phyloP scores from a whole-genome alignment of 2,888 invertebrate species.

The Dryobotodes eremita region DNA sequence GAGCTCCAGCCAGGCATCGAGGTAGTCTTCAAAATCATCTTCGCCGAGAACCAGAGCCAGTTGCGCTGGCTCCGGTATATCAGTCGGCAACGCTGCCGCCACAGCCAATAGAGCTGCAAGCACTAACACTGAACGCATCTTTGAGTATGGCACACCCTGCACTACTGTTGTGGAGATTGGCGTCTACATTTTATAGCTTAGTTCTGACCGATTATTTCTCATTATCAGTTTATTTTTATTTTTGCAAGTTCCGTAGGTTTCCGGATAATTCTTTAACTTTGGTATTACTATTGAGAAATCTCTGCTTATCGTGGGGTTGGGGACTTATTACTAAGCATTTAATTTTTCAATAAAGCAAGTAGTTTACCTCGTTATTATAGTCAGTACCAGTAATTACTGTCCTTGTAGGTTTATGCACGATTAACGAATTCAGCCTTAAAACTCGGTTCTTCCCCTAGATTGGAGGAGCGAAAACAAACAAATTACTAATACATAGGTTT shows the following conservation, averaged over 20 bases:
- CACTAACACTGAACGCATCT: slow-evolving; percentile 66
- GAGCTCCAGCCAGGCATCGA: slow-evolving; percentile 83
- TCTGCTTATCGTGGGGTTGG: background rate
- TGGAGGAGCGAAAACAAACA: background rate
- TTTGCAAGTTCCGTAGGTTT: slow-evolving; percentile 38
- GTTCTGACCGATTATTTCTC: slow-evolving; percentile 27
- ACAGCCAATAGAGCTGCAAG: slow-evolving; percentile 70
- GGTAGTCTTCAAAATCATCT: slow-evolving; percentile 88
- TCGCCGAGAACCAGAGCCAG: slow-evolving; percentile 83
- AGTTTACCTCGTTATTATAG: background rate
- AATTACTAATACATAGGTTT: background rate
- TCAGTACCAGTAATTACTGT: background rate
- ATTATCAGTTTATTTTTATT: slow-evolving; percentile 25
- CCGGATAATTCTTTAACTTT: background rate
- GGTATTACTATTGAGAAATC: background rate
- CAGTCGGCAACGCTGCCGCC: slow-evolving; percentile 70
- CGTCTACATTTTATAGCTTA: slow-evolving; percentile 51
- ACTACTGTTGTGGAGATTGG: slow-evolving; percentile 32
- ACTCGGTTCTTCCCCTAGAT: background rate
- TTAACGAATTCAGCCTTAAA: background rate
- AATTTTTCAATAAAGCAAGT: background rate
- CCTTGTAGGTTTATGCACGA: background rate
- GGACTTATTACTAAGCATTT: background rate
- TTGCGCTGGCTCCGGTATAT: slow-evolving; percentile 81
- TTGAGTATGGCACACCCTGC: slow-evolving; percentile 36